Evolutionary conservation across 2,113 vertebrate genomes (phyloP).

Genomic region (Verasper variegatus): DNA sequence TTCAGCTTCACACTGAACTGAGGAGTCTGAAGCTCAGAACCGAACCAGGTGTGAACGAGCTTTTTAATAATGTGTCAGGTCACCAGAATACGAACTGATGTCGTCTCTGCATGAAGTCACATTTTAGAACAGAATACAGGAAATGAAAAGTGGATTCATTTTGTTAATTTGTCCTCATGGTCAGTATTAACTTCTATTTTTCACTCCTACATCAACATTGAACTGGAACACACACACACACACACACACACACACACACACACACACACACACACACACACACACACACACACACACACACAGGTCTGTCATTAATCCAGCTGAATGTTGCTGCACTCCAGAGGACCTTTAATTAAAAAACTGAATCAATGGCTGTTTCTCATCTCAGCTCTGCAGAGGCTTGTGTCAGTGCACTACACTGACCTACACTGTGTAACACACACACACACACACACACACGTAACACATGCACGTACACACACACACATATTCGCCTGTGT

Average conservation of each 20-base stretch:
- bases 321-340: conserved; percentile 28
- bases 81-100: too few species aligned
- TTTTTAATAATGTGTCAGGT: too few species aligned
- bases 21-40: too few species aligned
- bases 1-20: too few species aligned
- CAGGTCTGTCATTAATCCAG: conserved; percentile 4
- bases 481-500: conserved; percentile 1
- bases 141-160: too few species aligned
- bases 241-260: not conserved
- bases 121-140: too few species aligned
- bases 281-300: conserved; percentile 13
- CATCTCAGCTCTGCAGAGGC: conserved; percentile 23
- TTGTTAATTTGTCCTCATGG: too few species aligned
- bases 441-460: not conserved
- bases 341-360: conserved; percentile 60
- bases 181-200: too few species aligned
- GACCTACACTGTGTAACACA: conserved; percentile 20
- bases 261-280: not conserved
- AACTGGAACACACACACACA: not conserved
- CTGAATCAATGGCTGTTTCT: conserved; percentile 40
- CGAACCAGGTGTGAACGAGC: too few species aligned
- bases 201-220: not conserved
- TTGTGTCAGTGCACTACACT: conserved; percentile 3
- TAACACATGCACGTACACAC: not conserved
- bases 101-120: too few species aligned